Evolutionary conservation across 1,140 invertebrate genomes (phyloP).

Genomic region (Aphelenchoides avenae): DNA sequence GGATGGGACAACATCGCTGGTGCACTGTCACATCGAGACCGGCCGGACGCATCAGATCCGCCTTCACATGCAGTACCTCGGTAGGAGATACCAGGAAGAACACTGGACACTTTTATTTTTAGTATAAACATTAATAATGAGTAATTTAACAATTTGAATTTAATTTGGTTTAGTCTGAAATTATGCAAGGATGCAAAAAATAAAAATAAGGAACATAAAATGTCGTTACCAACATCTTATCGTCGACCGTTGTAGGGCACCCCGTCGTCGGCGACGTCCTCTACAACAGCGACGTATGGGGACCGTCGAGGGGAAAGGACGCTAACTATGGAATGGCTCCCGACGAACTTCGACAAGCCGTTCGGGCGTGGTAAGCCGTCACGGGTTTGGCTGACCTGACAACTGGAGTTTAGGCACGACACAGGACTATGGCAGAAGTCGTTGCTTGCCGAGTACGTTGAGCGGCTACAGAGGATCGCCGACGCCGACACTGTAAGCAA

Average conservation of each 20-base stretch:
- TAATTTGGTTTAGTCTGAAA: constrained; percentile 8
- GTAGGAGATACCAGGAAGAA: too few species aligned
- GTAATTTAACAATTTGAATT: too few species aligned
- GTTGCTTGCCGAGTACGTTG: constrained; percentile 38
- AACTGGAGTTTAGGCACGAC: too few species aligned
- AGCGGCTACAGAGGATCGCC: constrained; percentile 21
- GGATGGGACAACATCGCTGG: constrained; percentile 86
- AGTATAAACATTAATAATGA: too few species aligned
- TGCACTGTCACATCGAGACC: constrained; percentile 81
- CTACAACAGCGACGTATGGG: constrained; percentile 87
- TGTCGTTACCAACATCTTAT: constrained; percentile 17
- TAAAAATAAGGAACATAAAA: background rate
- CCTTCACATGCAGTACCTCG: constrained; percentile 95
- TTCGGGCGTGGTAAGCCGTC: too few species aligned
- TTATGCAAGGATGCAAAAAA: constrained; percentile 3
- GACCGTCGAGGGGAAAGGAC: constrained; percentile 81
- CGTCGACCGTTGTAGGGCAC: constrained; percentile 68
- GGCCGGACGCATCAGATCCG: constrained; percentile 97
- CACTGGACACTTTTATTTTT: too few species aligned
- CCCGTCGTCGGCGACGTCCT: constrained; percentile 93
- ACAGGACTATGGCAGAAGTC: constrained; percentile 23
- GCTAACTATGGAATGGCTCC: constrained; percentile 84
- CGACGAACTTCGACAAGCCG: constrained; percentile 72
- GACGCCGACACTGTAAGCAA: constrained; percentile 25
- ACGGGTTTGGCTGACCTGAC: constrained; percentile 6